phyloP scores from a whole-genome alignment of 2,888 invertebrate genomes.

The Cheilosia grossa region DNA sequence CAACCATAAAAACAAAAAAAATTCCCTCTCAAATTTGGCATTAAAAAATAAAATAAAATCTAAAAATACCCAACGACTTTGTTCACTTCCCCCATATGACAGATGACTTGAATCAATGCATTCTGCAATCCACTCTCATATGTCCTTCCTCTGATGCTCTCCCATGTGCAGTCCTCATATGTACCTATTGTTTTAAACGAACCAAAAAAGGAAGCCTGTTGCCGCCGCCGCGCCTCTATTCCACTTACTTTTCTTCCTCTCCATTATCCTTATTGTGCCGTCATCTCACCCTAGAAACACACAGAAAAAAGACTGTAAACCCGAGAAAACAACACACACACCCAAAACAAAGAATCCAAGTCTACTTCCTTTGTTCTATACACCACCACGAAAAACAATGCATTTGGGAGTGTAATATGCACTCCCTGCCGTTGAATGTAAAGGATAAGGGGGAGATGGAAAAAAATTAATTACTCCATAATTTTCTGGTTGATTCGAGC shows the following conservation, averaged over 20 bases:
- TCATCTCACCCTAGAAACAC: slow-evolving; percentile 26
- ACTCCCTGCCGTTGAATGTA: slow-evolving; percentile 38
- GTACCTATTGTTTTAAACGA: slow-evolving; percentile 9
- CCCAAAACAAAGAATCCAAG: slow-evolving; percentile 42
- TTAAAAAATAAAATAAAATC: slow-evolving; percentile 11
- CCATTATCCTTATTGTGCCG: slow-evolving; percentile 63
- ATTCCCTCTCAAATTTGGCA: slow-evolving; percentile 41
- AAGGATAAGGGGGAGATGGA: slow-evolving; percentile 44
- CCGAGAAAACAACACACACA: slow-evolving; percentile 9
- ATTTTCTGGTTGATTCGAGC: slow-evolving; percentile 81
- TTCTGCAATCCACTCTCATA: slow-evolving; percentile 50
- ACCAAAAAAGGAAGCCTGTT: slow-evolving; percentile 56
- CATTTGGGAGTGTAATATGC: slow-evolving; percentile 64
- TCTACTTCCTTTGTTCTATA: slow-evolving; percentile 64
- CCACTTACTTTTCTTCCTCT: slow-evolving; percentile 56
- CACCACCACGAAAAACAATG: slow-evolving; percentile 60
- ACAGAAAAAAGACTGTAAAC: slow-evolving; percentile 8
- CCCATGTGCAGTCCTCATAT: slow-evolving; percentile 34
- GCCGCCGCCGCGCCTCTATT: slow-evolving; percentile 39
- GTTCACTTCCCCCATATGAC: slow-evolving; percentile 43
- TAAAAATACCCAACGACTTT: slow-evolving; percentile 8
- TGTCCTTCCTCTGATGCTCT: slow-evolving; percentile 22
- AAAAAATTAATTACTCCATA: slow-evolving; percentile 82
- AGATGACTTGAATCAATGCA: slow-evolving; percentile 67
- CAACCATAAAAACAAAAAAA: slow-evolving; percentile 27